Percentiles rank a stretch among this genome's conserved stretches.
Conservation (phyloP, 2,113 vertebrate genomes). For the Sinocyclocheilus rhinocerous region DNA sequence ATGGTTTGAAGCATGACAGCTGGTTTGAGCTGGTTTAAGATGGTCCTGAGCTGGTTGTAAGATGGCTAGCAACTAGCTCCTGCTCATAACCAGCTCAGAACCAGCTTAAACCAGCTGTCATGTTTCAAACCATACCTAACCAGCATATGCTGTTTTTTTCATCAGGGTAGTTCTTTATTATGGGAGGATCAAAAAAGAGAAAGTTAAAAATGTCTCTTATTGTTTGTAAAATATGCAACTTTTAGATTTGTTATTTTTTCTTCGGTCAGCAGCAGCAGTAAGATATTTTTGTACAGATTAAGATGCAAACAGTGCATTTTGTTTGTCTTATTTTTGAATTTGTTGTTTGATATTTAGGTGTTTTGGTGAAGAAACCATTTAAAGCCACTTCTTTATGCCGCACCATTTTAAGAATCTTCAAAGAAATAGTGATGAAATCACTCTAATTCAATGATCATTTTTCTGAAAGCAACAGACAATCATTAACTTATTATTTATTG, state of each 20-base stretch:
- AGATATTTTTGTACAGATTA: slow-evolving; percentile 74
- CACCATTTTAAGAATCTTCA: slow-evolving; percentile 58
- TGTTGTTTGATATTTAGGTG: slow-evolving; percentile 55
- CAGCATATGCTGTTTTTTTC: no score
- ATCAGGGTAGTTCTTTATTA: slow-evolving; percentile 57
- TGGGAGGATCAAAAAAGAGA: slow-evolving; percentile 45
- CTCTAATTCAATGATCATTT: slow-evolving; percentile 4
- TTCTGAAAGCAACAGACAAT: slow-evolving; percentile 71
- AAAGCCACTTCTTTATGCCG: slow-evolving; percentile 75
- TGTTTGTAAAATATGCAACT: slow-evolving; percentile 70
- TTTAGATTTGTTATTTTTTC: slow-evolving; percentile 45
- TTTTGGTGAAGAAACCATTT: slow-evolving; percentile 70
- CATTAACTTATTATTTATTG: slow-evolving; percentile 75
- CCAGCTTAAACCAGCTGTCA: no score
- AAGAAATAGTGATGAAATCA: slow-evolving; percentile 4
- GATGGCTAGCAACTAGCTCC: no score
- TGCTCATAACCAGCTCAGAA: no score
- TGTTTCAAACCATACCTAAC: no score
- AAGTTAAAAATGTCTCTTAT: slow-evolving; percentile 71
- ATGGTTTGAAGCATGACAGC: no score
- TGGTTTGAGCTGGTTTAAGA: no score
- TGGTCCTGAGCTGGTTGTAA: no score
- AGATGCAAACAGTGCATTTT: slow-evolving; percentile 58
- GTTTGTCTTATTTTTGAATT: slow-evolving; percentile 63
- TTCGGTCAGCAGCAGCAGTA: slow-evolving; percentile 69